Conservation (phyloP, 2,797 vertebrate species). For the Lithobates pipiens region DNA sequence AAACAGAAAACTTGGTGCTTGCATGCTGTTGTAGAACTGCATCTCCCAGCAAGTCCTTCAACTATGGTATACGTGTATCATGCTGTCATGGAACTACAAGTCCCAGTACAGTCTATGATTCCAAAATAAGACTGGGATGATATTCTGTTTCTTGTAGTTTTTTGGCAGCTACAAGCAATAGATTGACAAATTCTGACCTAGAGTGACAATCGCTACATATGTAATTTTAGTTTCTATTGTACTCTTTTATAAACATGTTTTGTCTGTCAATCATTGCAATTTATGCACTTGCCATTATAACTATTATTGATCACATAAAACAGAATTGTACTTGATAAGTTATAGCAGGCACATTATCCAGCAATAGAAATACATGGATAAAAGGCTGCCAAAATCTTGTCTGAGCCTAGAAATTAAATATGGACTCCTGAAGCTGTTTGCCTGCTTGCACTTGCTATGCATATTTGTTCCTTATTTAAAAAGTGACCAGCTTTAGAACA, state of each 20-base stretch:
- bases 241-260: no score
- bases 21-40: not conserved
- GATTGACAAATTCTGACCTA: no score
- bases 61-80: not conserved
- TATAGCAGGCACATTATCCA: slow-evolving; percentile 1
- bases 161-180: no score
- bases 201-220: no score
- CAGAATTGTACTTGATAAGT: not conserved
- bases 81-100: not conserved
- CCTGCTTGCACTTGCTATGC: slow-evolving; percentile 48
- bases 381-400: slow-evolving; percentile 22
- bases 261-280: not conserved
- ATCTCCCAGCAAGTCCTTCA: not conserved
- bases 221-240: no score
- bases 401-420: slow-evolving; percentile 19
- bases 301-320: not conserved
- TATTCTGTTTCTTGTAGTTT: not conserved
- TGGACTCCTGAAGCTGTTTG: slow-evolving; percentile 24
- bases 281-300: not conserved
- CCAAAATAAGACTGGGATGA: no score
- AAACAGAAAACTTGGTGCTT: not conserved
- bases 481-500: slow-evolving; percentile 63
- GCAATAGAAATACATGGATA: not conserved
- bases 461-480: slow-evolving; percentile 62
- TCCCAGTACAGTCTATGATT: not conserved